A percentile compares a stretch with the other conserved stretches of the same genome.
Conservation (phyloP, 2,797 vertebrate species). For the Fratercula arctica region DNA sequence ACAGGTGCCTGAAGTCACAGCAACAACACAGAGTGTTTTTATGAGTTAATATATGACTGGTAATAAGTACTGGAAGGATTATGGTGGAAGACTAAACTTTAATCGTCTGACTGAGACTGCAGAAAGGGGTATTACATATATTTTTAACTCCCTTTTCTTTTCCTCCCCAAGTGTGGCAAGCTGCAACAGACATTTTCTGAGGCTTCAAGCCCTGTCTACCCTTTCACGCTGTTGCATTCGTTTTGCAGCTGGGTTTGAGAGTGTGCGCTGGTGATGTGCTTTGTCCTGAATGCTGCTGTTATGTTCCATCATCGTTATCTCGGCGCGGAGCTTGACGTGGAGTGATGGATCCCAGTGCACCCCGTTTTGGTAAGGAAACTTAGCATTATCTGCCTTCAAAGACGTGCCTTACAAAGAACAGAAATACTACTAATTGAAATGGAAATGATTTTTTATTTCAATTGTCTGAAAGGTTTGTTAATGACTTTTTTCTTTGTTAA, state of each 20-base stretch:
- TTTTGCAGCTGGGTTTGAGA: not conserved
- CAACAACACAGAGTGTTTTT: not conserved
- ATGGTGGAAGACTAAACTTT: not conserved
- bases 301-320: accelerated
- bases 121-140: not conserved
- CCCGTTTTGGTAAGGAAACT: not conserved
- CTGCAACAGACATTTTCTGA: not conserved
- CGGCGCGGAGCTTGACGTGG: accelerated
- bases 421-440: not conserved
- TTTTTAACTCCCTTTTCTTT: not conserved
- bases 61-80: not conserved
- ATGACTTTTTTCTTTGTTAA: not conserved
- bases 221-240: not conserved
- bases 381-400: not conserved
- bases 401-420: not conserved
- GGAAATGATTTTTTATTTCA: not conserved
- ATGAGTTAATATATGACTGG: not conserved
- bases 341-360: not conserved
- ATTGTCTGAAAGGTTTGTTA: not conserved
- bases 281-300: not conserved
- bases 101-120: not conserved
- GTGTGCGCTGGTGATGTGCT: not conserved
- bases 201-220: not conserved
- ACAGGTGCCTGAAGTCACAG: not conserved
- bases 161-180: not conserved